Base-by-base conservation (phyloP, 2,888 invertebrate genomes). In the Epirrita christyi region DNA sequence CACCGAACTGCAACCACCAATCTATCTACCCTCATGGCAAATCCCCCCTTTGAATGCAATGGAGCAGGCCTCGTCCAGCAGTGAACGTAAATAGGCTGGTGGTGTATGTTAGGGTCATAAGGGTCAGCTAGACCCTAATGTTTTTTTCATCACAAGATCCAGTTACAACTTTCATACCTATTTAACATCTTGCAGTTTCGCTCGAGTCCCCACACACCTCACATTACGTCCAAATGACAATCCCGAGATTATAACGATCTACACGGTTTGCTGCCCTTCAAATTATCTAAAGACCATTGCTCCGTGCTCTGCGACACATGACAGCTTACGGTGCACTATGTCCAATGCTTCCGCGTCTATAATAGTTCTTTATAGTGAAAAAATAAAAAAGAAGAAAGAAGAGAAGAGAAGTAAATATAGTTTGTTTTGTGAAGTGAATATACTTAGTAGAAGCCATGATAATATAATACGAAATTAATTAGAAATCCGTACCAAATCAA, bases 251-350 rank as follows among this genome's bases (percentile, higher is more conserved):
- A 65, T 89, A 90, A 91, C 82, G 88, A 89, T 90, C 92, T 92
- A 83, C 86, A 91, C 91, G 92, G 86, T 88, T 83, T 88, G 90
- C 70, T 90, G 91, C 85, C 73, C 81, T 77, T 83, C 87, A 86
- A 90, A 90, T 91, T 88, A 80, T 87, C 86, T 75, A 73, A 70
- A 85, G 91, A 88, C 89, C 88, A 86, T 83, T 87, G 91, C 91
- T 89, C 90, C 73, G 80, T 86, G 88, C 78, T 76, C 86, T 73
- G 71, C 84, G 83, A 80, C 82, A 83, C 82, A 86, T 88, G 88
- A 91, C 91, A 86, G 68, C 77, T 80, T 82, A 86, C 86, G 81
- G 83, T 84, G 83, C 81, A 73, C 71, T 76, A 75, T 88, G 88
- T 84, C 91, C 89, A 70, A 78, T 69, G 72, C 78, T 91, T 91